phyloP scores from a whole-genome alignment of 2,797 vertebrate species.

The Centropyge bicolor region DNA sequence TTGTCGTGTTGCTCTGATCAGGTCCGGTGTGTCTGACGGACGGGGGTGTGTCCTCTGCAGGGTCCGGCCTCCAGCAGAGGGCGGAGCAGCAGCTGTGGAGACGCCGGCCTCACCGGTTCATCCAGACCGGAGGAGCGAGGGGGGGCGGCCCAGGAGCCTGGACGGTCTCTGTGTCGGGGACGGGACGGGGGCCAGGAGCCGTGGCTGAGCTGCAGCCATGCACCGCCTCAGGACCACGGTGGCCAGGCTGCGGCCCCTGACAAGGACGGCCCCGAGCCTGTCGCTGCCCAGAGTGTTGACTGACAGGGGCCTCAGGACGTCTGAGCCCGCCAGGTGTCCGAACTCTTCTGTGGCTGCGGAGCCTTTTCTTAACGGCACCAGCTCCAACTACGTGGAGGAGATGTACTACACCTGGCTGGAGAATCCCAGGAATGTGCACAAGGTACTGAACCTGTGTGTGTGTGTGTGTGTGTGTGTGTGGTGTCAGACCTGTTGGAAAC shows the following conservation, averaged over 20 bases:
- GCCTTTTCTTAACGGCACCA: constrained; percentile 94
- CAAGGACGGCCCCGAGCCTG: constrained; percentile 85
- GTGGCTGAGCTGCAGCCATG: constrained; percentile 85
- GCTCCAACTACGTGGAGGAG: constrained; percentile 96
- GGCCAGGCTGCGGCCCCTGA: constrained; percentile 88
- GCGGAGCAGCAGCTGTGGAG: neutral
- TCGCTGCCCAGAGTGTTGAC: no score
- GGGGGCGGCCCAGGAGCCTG: neutral
- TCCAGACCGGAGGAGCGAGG: neutral
- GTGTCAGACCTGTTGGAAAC: neutral
- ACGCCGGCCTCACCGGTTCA: neutral
- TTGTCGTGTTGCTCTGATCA: neutral
- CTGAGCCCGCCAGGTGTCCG: constrained; percentile 85
- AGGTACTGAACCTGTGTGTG: constrained; percentile 87
- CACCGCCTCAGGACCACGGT: constrained; percentile 93
- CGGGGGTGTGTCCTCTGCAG: neutral
- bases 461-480: neutral
- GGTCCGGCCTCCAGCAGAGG: neutral
- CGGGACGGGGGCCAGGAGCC: constrained; percentile 18
- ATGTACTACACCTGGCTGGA: constrained; percentile 98
- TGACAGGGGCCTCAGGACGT: constrained; percentile 84
- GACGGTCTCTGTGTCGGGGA: constrained; percentile 7
- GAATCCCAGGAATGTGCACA: constrained; percentile 95
- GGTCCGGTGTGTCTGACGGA: neutral
- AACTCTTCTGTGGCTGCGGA: constrained; percentile 88